Evolutionary conservation across 2,113 vertebrate species (phyloP).

Genomic region (Thryonomys swinderianus): DNA sequence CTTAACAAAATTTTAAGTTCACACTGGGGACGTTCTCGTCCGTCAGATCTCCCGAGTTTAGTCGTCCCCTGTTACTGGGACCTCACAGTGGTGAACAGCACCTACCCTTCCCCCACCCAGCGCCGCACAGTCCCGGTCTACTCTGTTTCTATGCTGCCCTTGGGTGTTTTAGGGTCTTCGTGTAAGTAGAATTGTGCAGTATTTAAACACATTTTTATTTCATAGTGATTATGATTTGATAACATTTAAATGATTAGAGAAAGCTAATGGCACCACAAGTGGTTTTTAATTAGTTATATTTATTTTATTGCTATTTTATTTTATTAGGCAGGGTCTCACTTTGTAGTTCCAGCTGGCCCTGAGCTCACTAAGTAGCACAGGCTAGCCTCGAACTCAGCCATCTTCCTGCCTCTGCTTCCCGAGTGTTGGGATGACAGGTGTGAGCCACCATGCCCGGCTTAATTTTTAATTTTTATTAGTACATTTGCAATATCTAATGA

Average conservation of each 20-base stretch:
- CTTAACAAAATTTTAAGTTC: not conserved
- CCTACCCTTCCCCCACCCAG: not conserved
- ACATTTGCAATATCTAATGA: not conserved
- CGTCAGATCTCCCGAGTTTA: not conserved
- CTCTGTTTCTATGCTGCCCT: not conserved
- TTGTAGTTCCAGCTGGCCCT: too few species aligned
- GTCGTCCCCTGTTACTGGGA: not conserved
- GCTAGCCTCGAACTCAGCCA: too few species aligned
- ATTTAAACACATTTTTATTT: not conserved
- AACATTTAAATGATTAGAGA: conserved; percentile 28
- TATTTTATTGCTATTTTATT: too few species aligned
- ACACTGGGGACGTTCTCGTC: not conserved
- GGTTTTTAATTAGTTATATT: not conserved
- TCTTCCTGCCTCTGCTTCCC: too few species aligned
- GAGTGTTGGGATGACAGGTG: too few species aligned
- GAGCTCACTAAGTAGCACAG: too few species aligned
- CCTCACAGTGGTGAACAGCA: not conserved
- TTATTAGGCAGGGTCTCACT: too few species aligned
- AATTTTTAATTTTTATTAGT: not conserved
- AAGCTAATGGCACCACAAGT: not conserved
- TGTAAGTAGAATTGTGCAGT: not conserved
- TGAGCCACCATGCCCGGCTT: too few species aligned
- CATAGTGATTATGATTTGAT: not conserved
- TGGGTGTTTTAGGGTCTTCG: not conserved
- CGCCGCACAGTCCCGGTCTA: not conserved